A percentile compares a stretch with the other conserved stretches of the same genome.
phyloP scores from a whole-genome alignment of 2,797 vertebrate species.

The Smutsia temminckii region DNA sequence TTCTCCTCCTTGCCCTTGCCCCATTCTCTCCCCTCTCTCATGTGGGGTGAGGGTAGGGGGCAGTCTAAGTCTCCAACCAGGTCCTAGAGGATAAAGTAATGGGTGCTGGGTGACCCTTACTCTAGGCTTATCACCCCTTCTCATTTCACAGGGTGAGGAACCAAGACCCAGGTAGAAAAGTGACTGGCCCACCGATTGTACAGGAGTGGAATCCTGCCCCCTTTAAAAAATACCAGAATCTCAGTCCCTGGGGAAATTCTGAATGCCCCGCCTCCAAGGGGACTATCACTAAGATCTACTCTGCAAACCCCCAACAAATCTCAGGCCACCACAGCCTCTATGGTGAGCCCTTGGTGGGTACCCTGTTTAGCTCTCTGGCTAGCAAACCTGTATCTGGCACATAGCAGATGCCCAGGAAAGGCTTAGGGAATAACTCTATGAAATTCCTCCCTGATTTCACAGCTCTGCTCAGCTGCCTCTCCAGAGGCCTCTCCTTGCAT shows the following conservation, averaged over 20 bases:
- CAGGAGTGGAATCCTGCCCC: neutral
- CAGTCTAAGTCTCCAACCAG: neutral
- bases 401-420: neutral
- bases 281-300: neutral
- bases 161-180: neutral
- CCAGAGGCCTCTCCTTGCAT: neutral
- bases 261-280: neutral
- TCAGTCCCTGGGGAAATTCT: neutral
- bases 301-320: conserved; percentile 16
- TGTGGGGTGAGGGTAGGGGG: neutral
- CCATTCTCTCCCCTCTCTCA: neutral
- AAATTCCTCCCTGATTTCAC: neutral
- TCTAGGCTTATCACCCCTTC: neutral
- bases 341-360: neutral
- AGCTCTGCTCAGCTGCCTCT: neutral
- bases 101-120: neutral
- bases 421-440: neutral
- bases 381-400: neutral
- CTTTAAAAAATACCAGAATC: conserved; percentile 26
- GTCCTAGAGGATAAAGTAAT: neutral
- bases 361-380: neutral
- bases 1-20: neutral
- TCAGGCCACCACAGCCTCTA: neutral
- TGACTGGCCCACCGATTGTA: neutral
- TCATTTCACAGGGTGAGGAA: conserved; percentile 31